Conservation (phyloP, 2,888 invertebrate genomes). For the Arenicola marina region DNA sequence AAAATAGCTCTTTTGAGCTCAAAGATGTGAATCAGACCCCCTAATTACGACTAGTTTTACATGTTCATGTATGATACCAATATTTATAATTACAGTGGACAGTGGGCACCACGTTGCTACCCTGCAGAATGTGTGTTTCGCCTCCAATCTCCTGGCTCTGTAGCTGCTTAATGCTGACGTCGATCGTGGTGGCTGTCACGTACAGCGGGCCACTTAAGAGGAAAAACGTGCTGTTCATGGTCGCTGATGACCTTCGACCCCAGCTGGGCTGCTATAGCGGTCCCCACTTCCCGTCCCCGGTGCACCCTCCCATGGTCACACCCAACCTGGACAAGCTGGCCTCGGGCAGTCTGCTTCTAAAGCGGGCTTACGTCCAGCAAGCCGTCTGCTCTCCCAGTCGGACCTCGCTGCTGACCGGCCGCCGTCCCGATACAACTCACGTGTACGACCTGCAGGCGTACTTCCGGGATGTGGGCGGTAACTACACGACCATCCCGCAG, state of each 20-base stretch:
- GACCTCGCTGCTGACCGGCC: constrained; percentile 30
- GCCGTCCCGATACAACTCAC: constrained; percentile 31
- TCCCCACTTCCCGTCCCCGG: constrained; percentile 30
- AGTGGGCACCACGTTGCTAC: no score
- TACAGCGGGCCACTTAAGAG: no score
- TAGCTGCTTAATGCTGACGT: no score
- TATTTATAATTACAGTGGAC: no score
- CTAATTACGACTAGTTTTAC: no score
- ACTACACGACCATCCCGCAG: constrained; percentile 28
- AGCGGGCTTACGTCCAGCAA: constrained; percentile 35
- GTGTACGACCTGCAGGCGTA: constrained; percentile 27
- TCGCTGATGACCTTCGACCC: constrained; percentile 36
- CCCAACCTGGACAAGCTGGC: constrained; percentile 40
- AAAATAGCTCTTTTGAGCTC: no score
- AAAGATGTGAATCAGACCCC: no score
- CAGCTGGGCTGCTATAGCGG: constrained; percentile 34
- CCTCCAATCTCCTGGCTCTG: no score
- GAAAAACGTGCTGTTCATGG: constrained; percentile 35
- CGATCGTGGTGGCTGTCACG: no score
- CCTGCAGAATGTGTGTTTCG: no score
- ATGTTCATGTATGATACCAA: no score
- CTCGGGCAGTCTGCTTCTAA: constrained; percentile 33
- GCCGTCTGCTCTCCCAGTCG: constrained; percentile 30
- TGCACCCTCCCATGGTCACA: constrained; percentile 34
- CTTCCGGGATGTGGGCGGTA: constrained; percentile 23